Percentiles rank a stretch among this genome's conserved stretches.
phyloP scores from a whole-genome alignment of 2,888 invertebrate species.

The Drosophila kambysellisi region DNA sequence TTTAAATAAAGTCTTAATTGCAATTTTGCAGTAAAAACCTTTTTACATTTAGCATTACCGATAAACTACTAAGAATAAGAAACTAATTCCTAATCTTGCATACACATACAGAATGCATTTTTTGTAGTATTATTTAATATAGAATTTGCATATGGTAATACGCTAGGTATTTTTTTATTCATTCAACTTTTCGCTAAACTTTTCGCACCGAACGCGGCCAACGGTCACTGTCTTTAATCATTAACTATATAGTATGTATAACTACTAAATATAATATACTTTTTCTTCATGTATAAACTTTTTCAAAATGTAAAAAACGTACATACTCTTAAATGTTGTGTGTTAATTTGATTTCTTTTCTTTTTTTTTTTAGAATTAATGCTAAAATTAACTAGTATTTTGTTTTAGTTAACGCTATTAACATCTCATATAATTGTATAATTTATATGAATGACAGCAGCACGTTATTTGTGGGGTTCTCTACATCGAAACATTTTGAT shows the following conservation, averaged over 20 bases:
- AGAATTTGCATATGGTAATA: constrained; percentile 41
- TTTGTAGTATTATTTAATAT: constrained; percentile 28
- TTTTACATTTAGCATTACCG: constrained; percentile 54
- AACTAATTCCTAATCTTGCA: constrained; percentile 53
- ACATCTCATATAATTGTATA: constrained; percentile 42
- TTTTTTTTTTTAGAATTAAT: constrained; percentile 28
- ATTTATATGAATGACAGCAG: constrained; percentile 45
- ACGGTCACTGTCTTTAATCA: constrained; percentile 51
- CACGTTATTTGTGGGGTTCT: constrained; percentile 26
- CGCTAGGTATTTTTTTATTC: constrained; percentile 37
- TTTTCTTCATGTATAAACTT: constrained; percentile 66
- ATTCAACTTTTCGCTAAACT: constrained; percentile 45
- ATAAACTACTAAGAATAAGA: constrained; percentile 61
- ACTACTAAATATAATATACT: constrained; percentile 56
- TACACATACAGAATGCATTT: constrained; percentile 33
- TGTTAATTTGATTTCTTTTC: constrained; percentile 2
- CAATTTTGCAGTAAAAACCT: constrained; percentile 48
- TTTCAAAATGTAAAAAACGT: constrained; percentile 78
- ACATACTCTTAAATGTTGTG: constrained; percentile 42
- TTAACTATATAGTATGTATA: constrained; percentile 57
- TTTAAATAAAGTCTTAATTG: constrained; percentile 25
- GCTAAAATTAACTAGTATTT: constrained; percentile 46
- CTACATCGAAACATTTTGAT: constrained; percentile 41
- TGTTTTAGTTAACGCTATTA: constrained; percentile 37
- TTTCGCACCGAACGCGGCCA: constrained; percentile 29